Evolutionary conservation across 2,797 vertebrate species (phyloP).

Genomic region (Acanthis flammea): DNA sequence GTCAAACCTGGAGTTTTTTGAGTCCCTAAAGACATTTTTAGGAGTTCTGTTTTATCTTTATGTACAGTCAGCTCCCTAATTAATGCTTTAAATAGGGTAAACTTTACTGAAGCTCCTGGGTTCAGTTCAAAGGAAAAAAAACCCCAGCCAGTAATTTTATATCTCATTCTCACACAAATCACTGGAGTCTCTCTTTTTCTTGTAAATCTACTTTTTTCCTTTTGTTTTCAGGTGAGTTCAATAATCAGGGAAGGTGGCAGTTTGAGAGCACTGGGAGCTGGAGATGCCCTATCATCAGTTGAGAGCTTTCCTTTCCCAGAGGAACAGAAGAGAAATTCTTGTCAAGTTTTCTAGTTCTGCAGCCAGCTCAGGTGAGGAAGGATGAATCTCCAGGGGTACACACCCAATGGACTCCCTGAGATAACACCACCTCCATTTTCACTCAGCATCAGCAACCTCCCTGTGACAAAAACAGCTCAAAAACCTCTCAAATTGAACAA

Average conservation of each 20-base stretch:
- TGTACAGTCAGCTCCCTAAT: constrained; percentile 65
- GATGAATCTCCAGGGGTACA: constrained; percentile 15
- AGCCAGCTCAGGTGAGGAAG: constrained; percentile 13
- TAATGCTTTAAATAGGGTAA: constrained; percentile 66
- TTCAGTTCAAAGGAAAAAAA: constrained; percentile 59
- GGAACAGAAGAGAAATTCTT: constrained; percentile 4
- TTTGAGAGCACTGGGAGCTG: constrained; percentile 22
- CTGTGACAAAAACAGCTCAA: neutral
- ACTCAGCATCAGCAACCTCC: neutral
- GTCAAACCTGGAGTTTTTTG: constrained; percentile 55
- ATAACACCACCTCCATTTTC: neutral
- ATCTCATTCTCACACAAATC: constrained; percentile 40
- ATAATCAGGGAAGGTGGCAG: neutral
- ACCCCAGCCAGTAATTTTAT: neutral
- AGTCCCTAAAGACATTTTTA: constrained; percentile 47
- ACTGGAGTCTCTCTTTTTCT: constrained; percentile 59
- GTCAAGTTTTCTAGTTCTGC: neutral
- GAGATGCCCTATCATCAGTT: neutral
- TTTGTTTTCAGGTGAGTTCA: constrained; percentile 60
- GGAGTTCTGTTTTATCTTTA: constrained; percentile 70
- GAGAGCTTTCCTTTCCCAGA: neutral
- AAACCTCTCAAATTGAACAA: neutral
- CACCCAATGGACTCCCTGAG: neutral
- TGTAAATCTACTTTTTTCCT: constrained; percentile 66
- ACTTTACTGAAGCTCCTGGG: constrained; percentile 59